A percentile compares a stretch with the other conserved stretches of the same genome.
phyloP scores from a whole-genome alignment of 2,888 invertebrate genomes.

The Caradrina clavipalpis region DNA sequence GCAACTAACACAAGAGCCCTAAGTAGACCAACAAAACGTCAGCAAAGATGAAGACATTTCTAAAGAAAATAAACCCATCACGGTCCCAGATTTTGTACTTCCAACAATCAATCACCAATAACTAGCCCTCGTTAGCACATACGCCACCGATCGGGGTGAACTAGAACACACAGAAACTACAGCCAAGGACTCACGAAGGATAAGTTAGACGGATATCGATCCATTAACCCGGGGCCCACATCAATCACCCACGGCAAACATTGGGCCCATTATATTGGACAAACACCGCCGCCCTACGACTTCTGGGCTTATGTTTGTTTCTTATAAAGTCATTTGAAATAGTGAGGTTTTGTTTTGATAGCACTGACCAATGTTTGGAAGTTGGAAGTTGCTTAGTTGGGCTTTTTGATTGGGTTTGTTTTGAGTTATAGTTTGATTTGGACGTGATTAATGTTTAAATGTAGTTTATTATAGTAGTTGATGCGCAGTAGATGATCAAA shows the following conservation, averaged over 20 bases:
- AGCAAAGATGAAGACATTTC: slow-evolving; percentile 28
- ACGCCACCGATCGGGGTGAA: slow-evolving; percentile 50
- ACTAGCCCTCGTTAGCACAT: slow-evolving; percentile 58
- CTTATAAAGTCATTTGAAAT: slow-evolving; percentile 74
- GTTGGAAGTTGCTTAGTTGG: slow-evolving; percentile 49
- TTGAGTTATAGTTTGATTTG: slow-evolving; percentile 32
- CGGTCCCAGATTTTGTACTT: slow-evolving; percentile 32
- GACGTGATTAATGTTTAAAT: slow-evolving; percentile 41
- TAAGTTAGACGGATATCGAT: slow-evolving; percentile 78
- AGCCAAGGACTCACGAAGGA: slow-evolving; percentile 57
- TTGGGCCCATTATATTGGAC: slow-evolving; percentile 84
- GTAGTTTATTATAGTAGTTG: slow-evolving; percentile 17
- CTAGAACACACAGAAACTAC: slow-evolving; percentile 64
- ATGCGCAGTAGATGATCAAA: slow-evolving; percentile 12
- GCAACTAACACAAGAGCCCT: not conserved
- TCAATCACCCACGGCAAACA: slow-evolving; percentile 86
- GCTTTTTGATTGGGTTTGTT: slow-evolving; percentile 50
- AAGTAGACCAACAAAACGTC: not conserved
- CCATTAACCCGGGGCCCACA: slow-evolving; percentile 79
- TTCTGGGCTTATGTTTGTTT: slow-evolving; percentile 76
- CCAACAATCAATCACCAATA: slow-evolving; percentile 62
- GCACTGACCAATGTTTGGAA: slow-evolving; percentile 42
- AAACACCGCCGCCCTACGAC: slow-evolving; percentile 72
- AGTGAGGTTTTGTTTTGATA: slow-evolving; percentile 59
- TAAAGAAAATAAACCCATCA: slow-evolving; percentile 39